Base-by-base conservation (phyloP, 2,888 invertebrate genomes). In the Leucophenga montana region DNA sequence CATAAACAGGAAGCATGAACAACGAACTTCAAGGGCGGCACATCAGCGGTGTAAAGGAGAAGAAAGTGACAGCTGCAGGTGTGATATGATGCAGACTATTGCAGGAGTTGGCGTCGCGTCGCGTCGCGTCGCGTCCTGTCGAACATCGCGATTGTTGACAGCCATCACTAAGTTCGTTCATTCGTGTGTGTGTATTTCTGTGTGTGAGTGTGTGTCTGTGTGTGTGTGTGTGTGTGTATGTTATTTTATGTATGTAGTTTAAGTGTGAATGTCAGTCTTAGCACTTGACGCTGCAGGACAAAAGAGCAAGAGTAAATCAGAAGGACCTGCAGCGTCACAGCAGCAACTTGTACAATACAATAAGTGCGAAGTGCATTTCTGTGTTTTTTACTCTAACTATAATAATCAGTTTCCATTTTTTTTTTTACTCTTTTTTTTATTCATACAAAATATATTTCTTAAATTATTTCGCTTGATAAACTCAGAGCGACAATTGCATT, bases 301-400 rank as follows among this genome's bases (percentile, higher is more conserved):
- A 18, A 16, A 54, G 16, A 56, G 56, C 48, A 73, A 48, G 48
- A 66, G 9, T 31, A 61, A 20, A 66, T n/a, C 61, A 67, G 27
- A 59, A 68, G 9, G 31, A 57, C 59, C 18, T 68, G 18, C 44
- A 57, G 18, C 69, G 66, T 4, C 27, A 31, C 18, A 68, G 61
- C 57, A 66, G 68, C 65, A 56, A n/a, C n/a, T 18, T 31, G 20
- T 46, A 57, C 53, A 66, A 56, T 46, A 67, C 0, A 57, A 14
- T n/a, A 27, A 27, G 5, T 59, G 27, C 31, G 16, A 31, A 67
- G 54, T 33, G 54, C 53, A 67, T 67, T 67, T 16, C 39, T 67
- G n/a, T 56, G 31, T 46, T 53, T 27, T 39, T 5, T 4, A 54
- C 2, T 20, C 27, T 4, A 54, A 20, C 54, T 54, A 20, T 13